Base-by-base conservation (phyloP, 2,113 vertebrate species). In the Nipponia nippon region DNA sequence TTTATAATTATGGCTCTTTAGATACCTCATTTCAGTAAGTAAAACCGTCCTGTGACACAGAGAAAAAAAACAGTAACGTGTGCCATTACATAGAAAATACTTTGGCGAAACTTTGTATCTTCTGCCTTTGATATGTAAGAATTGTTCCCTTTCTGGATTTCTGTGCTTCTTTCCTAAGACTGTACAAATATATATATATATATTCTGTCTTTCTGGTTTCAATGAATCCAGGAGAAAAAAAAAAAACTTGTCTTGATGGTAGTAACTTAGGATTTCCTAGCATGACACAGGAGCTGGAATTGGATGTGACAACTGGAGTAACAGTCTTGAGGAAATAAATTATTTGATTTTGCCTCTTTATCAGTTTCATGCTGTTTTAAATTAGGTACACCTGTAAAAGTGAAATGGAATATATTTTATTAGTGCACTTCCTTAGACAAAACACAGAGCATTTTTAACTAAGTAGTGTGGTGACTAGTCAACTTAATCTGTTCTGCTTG, bases 331-430 rank as follows among this genome's bases (percentile, higher is more conserved):
- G 66, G 87, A 96, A 91, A 86, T 47, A 2, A 10, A 65, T 92
- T 76, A 46, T 83, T 96, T 92, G n/a, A 67, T 81, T 92, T 96
- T 94, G 77, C 29, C 62, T 79, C 36, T 92, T 96, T 91, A 86
- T 65, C 59, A 93, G 58, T 83, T 88, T 85, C 44, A 80, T 88
- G 89, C 73, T 91, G 91, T 69, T 95, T 95, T 88, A 75, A 89
- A 69, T 92, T 61, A 85, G 42, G 10, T 76, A 83, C 67, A 76
- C 66, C 77, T 94, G 76, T 97, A 83, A 89, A 87, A 83, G 23
- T 62, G 81, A 92, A 93, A 73, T 13, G 12, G 36, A 86, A 56
- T 67, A 26, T 58, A 87, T 90, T 92, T 81, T 69, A 47, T 81
- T 69, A 52, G 56, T 71, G 52, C 40, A 50, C 65, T 81, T 83